Percentiles rank a stretch among this genome's conserved stretches.
Evolutionary conservation across 2,888 invertebrate species (phyloP).

Genomic region (Orthosia gothica): DNA sequence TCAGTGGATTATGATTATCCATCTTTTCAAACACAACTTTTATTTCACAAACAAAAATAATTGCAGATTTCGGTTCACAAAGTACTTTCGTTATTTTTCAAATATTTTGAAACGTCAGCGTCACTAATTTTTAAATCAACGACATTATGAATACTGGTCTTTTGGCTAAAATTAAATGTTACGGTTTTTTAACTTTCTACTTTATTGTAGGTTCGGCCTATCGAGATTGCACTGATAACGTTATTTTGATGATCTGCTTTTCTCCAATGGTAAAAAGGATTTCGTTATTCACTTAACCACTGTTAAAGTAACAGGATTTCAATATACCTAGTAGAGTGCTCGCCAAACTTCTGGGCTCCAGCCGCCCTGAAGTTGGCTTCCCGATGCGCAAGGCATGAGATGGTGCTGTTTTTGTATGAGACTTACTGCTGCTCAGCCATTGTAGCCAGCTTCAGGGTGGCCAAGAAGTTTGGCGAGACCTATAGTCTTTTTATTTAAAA

Average conservation of each 20-base stretch:
- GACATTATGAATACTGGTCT: conserved; percentile 14
- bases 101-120: conserved; percentile 53
- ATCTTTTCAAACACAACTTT: conserved; percentile 63
- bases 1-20: conserved; percentile 87
- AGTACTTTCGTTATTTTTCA: conserved; percentile 67
- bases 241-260: neutral
- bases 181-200: neutral
- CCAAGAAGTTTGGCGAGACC: too few relatives aligned
- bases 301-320: too few relatives aligned
- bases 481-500: too few relatives aligned
- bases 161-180: conserved; percentile 2
- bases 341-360: too few relatives aligned
- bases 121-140: conserved; percentile 23
- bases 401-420: too few relatives aligned
- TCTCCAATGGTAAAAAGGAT: too few relatives aligned
- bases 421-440: too few relatives aligned
- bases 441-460: too few relatives aligned
- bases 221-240: neutral
- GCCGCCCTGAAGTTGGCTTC: too few relatives aligned
- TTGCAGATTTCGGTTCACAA: conserved; percentile 9
- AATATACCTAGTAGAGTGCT: too few relatives aligned
- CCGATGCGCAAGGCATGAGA: too few relatives aligned
- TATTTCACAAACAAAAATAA: conserved; percentile 18
- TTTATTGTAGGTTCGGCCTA: neutral
- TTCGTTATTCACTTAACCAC: too few relatives aligned